Percentiles rank a stretch among this genome's conserved stretches.
Evolutionary conservation across 1,140 invertebrate species (phyloP).

Genomic region (Drosophila mayri): DNA sequence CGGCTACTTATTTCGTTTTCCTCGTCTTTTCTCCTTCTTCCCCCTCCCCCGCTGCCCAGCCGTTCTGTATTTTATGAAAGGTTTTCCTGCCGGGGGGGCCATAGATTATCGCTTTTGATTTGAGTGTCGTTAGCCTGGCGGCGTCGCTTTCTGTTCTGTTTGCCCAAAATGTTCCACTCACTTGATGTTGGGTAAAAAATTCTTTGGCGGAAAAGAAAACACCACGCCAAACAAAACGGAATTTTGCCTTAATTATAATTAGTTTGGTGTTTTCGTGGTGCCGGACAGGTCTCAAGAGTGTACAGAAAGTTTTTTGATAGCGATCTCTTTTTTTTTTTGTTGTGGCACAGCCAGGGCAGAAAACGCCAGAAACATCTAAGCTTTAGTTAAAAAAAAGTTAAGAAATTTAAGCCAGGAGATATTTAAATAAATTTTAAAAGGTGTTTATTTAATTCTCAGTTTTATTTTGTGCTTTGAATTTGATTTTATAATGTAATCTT

Average conservation of each 20-base stretch:
- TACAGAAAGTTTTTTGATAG: background rate
- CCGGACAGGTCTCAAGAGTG: background rate
- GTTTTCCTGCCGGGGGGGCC: conserved; percentile 54
- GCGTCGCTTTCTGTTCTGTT: conserved; percentile 33
- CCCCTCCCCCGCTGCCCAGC: background rate
- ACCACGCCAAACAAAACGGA: conserved; percentile 40
- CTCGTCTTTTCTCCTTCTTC: conserved; percentile 4
- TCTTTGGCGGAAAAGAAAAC: background rate
- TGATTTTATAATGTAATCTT: too few relatives aligned
- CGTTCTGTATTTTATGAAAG: conserved; percentile 57
- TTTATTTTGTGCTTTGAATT: background rate
- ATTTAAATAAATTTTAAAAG: background rate
- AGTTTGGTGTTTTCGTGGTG: conserved; percentile 32
- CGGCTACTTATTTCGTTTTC: conserved; percentile 61
- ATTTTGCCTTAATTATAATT: conserved; percentile 69
- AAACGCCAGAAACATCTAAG: background rate
- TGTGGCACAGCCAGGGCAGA: background rate
- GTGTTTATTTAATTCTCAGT: background rate
- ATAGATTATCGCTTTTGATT: conserved; percentile 78
- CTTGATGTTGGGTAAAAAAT: conserved; percentile 40
- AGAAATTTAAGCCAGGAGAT: background rate
- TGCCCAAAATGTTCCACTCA: conserved; percentile 36
- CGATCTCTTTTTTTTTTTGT: background rate
- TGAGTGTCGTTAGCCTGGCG: conserved; percentile 55
- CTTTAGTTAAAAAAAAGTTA: background rate